Evolutionary conservation across 2,797 vertebrate species (phyloP).

Genomic region (Cuculus canorus): DNA sequence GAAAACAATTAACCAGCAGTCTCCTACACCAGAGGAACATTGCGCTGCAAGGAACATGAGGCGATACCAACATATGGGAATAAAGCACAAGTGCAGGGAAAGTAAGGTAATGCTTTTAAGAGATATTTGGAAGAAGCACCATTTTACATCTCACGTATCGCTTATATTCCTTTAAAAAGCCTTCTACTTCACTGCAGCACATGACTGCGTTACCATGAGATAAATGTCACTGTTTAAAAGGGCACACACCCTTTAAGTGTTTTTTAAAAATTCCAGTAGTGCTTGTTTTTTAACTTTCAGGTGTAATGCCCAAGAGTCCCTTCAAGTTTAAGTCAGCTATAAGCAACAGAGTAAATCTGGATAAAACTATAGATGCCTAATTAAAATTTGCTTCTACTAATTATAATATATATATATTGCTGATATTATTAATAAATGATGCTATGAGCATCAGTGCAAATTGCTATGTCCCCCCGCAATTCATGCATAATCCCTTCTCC

Average conservation of each 20-base stretch:
- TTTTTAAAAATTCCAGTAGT: neutral
- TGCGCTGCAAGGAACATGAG: neutral
- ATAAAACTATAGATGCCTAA: neutral
- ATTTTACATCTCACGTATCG: neutral
- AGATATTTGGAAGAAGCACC: neutral
- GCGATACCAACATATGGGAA: neutral
- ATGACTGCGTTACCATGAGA: fast-evolving
- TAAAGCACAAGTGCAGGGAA: neutral
- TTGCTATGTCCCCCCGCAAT: neutral
- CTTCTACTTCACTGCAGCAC: fast-evolving
- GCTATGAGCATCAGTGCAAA: neutral
- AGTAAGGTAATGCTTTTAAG: neutral
- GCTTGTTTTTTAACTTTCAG: neutral
- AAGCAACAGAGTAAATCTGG: neutral
- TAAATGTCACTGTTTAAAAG: neutral
- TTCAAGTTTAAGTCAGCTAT: neutral
- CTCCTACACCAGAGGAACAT: neutral
- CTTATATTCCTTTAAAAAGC: neutral
- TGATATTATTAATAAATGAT: neutral
- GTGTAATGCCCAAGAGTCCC: neutral
- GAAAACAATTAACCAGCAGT: neutral
- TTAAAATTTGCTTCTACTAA: no score
- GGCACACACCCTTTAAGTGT: neutral
- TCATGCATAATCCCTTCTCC: neutral
- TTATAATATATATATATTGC: no score